These are phyloP conservation scores for Dryococelus australis DNA, from an alignment of 2,888 invertebrate species.

Conservation along the genomic window DNA sequence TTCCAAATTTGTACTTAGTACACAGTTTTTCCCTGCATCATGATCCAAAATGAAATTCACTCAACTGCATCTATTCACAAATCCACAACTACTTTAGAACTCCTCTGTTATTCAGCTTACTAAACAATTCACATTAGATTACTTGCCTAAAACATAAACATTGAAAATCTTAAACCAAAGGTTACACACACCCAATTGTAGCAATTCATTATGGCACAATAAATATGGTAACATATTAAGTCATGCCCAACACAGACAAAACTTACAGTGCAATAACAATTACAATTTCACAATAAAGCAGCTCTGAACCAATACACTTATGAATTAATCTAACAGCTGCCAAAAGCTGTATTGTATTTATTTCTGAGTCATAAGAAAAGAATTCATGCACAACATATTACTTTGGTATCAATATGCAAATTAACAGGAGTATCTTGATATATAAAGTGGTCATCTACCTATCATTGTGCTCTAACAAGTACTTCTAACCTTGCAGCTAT, in stretches of 20 bases:
- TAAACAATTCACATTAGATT: neutral
- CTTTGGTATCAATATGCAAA: no score
- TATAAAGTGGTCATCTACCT: no score
- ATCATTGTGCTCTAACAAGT: no score
- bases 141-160: neutral
- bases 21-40: neutral
- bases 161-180: neutral
- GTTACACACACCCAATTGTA: neutral
- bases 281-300: neutral
- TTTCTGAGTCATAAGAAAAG: no score
- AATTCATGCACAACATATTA: no score
- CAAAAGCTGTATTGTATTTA: neutral
- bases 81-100: neutral
- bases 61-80: neutral
- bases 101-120: neutral
- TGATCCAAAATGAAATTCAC: neutral
- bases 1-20: slow-evolving; percentile 1
- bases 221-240: neutral
- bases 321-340: neutral
- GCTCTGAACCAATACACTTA: neutral
- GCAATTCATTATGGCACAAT: neutral
- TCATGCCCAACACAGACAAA: neutral
- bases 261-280: neutral
- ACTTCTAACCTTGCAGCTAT: no score
- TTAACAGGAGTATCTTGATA: no score